Percentiles rank a stretch among this genome's conserved stretches.
Conservation (phyloP, 2,113 vertebrate genomes). For the Engraulis encrasicolus region DNA sequence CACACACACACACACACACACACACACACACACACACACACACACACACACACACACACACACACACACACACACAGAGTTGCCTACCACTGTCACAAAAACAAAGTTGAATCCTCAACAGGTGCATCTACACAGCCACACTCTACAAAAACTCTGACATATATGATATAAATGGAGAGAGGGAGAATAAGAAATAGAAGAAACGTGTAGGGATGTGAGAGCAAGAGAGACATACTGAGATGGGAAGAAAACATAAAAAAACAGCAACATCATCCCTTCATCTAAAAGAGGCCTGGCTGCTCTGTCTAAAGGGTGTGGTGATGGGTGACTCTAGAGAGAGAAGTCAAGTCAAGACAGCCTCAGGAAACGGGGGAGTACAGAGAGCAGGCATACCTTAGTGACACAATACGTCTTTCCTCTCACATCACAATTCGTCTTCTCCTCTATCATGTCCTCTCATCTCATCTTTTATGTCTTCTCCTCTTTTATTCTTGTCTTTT, state of each 20-base stretch:
- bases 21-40: conserved; percentile 37
- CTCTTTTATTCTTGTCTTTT: too few species aligned
- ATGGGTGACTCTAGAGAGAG: not conserved
- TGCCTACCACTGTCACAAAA: conserved; percentile 43
- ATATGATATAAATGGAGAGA: not conserved
- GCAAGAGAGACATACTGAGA: not conserved
- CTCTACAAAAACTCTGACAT: not conserved
- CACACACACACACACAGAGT: not conserved
- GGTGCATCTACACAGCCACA: not conserved
- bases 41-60: conserved; percentile 36
- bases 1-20: conserved; percentile 42
- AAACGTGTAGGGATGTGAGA: not conserved
- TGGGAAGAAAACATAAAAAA: not conserved
- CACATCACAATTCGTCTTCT: too few species aligned
- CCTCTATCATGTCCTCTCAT: too few species aligned
- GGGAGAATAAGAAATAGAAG: not conserved
- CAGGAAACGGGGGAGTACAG: not conserved
- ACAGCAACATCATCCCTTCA: not conserved
- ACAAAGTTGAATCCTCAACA: conserved; percentile 25
- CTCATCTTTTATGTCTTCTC: too few species aligned
- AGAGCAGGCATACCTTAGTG: too few species aligned
- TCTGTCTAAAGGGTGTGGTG: not conserved
- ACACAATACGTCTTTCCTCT: too few species aligned
- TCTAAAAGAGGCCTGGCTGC: not conserved
- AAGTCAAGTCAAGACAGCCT: not conserved